These are phyloP conservation scores for Leucopsar rothschildi DNA, from an alignment of 2,113 vertebrate species.

Conservation along the genomic window DNA sequence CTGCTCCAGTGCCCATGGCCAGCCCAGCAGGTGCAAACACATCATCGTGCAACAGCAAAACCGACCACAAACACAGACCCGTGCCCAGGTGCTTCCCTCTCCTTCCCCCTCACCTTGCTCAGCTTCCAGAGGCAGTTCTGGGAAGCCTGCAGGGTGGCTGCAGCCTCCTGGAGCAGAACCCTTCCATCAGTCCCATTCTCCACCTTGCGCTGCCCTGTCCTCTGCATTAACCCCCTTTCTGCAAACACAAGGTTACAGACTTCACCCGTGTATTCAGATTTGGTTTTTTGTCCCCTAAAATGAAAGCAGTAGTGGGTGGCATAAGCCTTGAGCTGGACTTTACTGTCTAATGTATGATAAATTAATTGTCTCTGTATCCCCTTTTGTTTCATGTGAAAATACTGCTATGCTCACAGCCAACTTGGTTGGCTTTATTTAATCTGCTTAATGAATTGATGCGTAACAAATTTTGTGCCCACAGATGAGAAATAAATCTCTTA, in stretches of 20 bases:
- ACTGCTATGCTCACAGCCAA: background rate
- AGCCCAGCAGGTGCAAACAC: background rate
- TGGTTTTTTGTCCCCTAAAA: background rate
- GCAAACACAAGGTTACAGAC: background rate
- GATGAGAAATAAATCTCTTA: background rate
- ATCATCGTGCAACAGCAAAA: background rate
- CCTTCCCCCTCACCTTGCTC: background rate
- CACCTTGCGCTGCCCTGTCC: background rate
- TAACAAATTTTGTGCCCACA: background rate
- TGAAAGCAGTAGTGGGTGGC: background rate
- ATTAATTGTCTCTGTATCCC: background rate
- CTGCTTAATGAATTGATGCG: background rate
- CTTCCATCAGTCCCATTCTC: background rate
- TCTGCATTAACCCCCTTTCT: background rate
- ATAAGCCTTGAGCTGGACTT: background rate
- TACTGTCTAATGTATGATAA: background rate
- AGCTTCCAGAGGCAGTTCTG: background rate
- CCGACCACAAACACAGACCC: accelerated
- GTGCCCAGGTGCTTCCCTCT: accelerated
- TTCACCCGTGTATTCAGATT: background rate
- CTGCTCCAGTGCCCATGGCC: background rate
- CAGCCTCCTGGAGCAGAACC: background rate
- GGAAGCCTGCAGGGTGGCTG: background rate
- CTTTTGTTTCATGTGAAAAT: background rate
- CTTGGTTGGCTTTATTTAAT: background rate